phyloP scores from a whole-genome alignment of 2,888 invertebrate species.

The Steromphala cineraria region DNA sequence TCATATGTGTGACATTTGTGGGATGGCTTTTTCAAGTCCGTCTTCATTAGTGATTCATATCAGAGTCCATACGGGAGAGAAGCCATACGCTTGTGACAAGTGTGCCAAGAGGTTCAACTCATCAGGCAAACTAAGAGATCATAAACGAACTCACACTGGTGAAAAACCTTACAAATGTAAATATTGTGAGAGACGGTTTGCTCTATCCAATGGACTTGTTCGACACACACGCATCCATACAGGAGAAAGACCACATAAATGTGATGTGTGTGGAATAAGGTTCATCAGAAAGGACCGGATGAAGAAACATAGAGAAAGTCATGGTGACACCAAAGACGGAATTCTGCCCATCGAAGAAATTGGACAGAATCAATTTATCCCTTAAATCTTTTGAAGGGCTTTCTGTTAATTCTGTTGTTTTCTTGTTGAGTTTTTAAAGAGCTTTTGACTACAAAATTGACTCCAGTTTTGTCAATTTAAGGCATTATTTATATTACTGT shows the following conservation, averaged over 20 bases:
- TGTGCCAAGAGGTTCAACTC: slow-evolving; percentile 16
- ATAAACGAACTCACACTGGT: background rate
- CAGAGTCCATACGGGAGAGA: background rate
- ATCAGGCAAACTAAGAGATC: background rate
- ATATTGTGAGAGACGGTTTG: background rate
- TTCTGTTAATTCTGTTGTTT: too few species aligned
- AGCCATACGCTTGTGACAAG: slow-evolving; percentile 7
- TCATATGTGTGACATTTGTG: slow-evolving; percentile 35
- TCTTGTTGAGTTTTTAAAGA: too few species aligned
- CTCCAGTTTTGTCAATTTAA: too few species aligned
- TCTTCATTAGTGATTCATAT: background rate
- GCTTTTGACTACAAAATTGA: too few species aligned
- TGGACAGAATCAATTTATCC: too few species aligned
- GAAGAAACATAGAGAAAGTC: background rate
- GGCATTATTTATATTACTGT: too few species aligned
- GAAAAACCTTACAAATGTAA: slow-evolving; percentile 19
- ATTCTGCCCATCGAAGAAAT: too few species aligned
- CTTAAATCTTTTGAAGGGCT: too few species aligned
- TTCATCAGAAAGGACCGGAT: background rate
- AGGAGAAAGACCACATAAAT: background rate
- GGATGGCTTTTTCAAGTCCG: slow-evolving; percentile 24
- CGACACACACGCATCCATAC: background rate
- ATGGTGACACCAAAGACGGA: background rate
- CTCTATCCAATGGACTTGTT: background rate
- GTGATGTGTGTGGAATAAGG: background rate